Evolutionary conservation across 2,797 vertebrate genomes (phyloP).

Genomic region (Erpetoichthys calabaricus): DNA sequence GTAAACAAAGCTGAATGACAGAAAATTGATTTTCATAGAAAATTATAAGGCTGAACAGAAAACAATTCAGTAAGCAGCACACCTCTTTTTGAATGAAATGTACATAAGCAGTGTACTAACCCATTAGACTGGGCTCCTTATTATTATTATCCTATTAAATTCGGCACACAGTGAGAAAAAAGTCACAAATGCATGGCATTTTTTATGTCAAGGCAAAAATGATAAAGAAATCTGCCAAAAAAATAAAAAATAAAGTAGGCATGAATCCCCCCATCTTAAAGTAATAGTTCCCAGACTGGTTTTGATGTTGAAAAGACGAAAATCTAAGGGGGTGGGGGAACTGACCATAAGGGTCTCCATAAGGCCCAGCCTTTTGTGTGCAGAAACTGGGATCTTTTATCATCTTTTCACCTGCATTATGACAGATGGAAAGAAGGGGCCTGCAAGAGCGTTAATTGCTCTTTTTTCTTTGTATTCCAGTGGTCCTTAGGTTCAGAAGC

Average conservation of each 20-base stretch:
- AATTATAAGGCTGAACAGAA: too few relatives aligned
- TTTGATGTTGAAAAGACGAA: constrained; percentile 21
- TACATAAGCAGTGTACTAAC: too few relatives aligned
- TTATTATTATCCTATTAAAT: too few relatives aligned
- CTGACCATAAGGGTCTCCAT: constrained; percentile 23
- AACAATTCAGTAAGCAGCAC: too few relatives aligned
- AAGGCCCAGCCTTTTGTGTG: constrained; percentile 28
- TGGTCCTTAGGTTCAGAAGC: constrained; percentile 54
- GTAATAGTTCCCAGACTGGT: constrained; percentile 21
- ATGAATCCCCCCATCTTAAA: constrained; percentile 20
- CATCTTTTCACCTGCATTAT: constrained; percentile 47
- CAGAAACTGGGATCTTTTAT: constrained; percentile 27
- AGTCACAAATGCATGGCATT: too few relatives aligned
- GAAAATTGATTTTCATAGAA: too few relatives aligned
- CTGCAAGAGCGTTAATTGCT: constrained; percentile 58
- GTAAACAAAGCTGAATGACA: too few relatives aligned
- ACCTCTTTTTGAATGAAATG: too few relatives aligned
- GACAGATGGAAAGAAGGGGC: constrained; percentile 54
- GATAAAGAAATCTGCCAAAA: too few relatives aligned
- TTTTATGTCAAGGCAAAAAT: too few relatives aligned
- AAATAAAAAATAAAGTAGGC: constrained; percentile 19
- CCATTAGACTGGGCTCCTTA: too few relatives aligned
- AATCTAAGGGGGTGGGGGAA: constrained; percentile 10
- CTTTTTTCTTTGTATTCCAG: constrained; percentile 46
- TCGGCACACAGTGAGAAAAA: too few relatives aligned